Base-by-base conservation (phyloP, 2,113 vertebrate genomes). In the Oryzias javanicus region DNA sequence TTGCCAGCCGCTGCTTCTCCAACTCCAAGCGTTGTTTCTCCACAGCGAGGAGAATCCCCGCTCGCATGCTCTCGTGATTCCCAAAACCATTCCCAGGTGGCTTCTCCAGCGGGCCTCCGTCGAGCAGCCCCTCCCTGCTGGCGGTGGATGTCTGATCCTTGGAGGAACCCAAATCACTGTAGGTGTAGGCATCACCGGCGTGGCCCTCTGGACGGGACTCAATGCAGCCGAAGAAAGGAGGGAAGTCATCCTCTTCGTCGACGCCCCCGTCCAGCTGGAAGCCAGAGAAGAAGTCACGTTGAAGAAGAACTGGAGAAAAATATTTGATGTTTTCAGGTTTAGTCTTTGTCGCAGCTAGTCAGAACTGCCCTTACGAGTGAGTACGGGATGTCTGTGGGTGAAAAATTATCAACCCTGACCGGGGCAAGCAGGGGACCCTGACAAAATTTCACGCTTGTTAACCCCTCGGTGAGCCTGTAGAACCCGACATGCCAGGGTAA, bases 1-100 rank as follows among this genome's bases (percentile, higher is more conserved):
- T 91, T 17, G 93, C 92, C 52, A 97, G 84, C 0, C 95, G 91
- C 46, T 96, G 94, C 7, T 94, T 94, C 64, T 98, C 96, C 76
- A 97, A 64, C 71, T 97, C 94, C 22, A 98, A 76, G 4, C 95
- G 93, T 80, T 96, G 96, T 72, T 94, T 97, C 88, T 97, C 95
- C 61, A 97, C 84, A 48, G 84, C 92, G 12, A 95, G 86, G 29
- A 95, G 90, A 64, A 94, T 64, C n/a, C 93, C 93, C 2, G 94
- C 87, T 85, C 67, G 94, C 91, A 16, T 86, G 92, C 1, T 92
- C 40, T 86, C 70, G 4, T 61, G 62, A 50, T 16, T 44, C 14
- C 4, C 24, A 10, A 14, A 35, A 29, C 78, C 25, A 50, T 46
- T 63, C 80, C 78, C 60, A 35, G 35, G 8, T 10, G 35, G 35